These are phyloP conservation scores for Tenualosa ilisha DNA, from an alignment of 2,797 vertebrate species.

Conservation along the genomic window DNA sequence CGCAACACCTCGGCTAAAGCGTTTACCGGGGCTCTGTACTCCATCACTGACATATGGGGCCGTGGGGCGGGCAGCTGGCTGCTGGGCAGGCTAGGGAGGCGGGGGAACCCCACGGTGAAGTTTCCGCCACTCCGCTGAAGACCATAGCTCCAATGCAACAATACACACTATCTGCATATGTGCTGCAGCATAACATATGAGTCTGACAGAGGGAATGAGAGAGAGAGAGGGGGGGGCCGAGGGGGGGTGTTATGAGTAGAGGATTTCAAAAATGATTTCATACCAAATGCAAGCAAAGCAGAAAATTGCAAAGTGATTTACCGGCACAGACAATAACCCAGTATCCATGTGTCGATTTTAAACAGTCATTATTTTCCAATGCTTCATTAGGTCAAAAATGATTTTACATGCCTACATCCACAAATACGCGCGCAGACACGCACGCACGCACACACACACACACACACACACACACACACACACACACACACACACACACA, in stretches of 20 bases:
- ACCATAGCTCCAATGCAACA: neutral
- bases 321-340: constrained; percentile 26
- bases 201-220: neutral
- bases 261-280: neutral
- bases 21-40: neutral
- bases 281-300: constrained; percentile 25
- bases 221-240: neutral
- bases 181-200: neutral
- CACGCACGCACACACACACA: constrained; percentile 3
- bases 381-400: constrained; percentile 20
- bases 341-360: constrained; percentile 38
- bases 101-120: neutral
- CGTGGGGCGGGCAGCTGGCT: neutral
- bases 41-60: constrained; percentile 17
- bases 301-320: constrained; percentile 47
- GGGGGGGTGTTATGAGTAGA: neutral
- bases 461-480: constrained; percentile 16
- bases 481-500: constrained; percentile 20
- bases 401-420: neutral
- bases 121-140: neutral
- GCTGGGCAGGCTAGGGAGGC: neutral
- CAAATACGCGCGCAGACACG: neutral
- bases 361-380: constrained; percentile 32
- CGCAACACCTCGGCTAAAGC: neutral
- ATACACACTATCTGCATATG: neutral